These are phyloP conservation scores for Dioctria rufipes DNA, from an alignment of 2,888 invertebrate genomes.

Conservation along the genomic window DNA sequence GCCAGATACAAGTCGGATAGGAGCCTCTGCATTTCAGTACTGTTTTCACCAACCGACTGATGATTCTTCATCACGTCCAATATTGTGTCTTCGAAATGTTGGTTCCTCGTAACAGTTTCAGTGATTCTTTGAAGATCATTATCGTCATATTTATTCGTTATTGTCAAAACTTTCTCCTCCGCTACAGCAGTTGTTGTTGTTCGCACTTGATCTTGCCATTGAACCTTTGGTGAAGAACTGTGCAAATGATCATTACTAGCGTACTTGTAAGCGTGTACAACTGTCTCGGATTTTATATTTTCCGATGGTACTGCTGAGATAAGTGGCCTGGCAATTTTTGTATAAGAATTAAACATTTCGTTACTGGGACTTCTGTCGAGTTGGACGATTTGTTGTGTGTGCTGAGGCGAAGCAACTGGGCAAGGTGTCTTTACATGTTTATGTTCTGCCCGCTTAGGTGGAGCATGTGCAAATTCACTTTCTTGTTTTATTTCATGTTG, in stretches of 20 bases:
- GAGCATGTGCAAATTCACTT: too few relatives aligned
- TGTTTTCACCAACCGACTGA: not conserved
- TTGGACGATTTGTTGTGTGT: not conserved
- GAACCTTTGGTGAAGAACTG: not conserved
- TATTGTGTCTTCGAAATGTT: not conserved
- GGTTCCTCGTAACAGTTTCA: not conserved
- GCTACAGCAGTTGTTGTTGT: not conserved
- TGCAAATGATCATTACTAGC: not conserved
- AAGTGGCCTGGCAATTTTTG: not conserved
- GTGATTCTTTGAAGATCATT: not conserved
- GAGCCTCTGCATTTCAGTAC: not conserved
- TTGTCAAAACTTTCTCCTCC: not conserved
- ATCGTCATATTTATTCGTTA: not conserved
- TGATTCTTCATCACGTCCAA: slow-evolving; percentile 12
- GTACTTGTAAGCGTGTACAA: not conserved
- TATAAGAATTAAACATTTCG: slow-evolving; percentile 3
- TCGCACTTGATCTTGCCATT: not conserved
- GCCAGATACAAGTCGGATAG: slow-evolving; percentile 27
- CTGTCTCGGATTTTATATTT: not conserved
- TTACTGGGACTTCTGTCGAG: not conserved
- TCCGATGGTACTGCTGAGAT: not conserved
- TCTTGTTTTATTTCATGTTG: not conserved
- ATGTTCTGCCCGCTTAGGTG: too few relatives aligned
- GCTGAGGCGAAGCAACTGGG: not conserved
- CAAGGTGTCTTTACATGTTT: not conserved